Evolutionary conservation across 1,140 invertebrate species (phyloP).

Genomic region (Nasonia longicornis): DNA sequence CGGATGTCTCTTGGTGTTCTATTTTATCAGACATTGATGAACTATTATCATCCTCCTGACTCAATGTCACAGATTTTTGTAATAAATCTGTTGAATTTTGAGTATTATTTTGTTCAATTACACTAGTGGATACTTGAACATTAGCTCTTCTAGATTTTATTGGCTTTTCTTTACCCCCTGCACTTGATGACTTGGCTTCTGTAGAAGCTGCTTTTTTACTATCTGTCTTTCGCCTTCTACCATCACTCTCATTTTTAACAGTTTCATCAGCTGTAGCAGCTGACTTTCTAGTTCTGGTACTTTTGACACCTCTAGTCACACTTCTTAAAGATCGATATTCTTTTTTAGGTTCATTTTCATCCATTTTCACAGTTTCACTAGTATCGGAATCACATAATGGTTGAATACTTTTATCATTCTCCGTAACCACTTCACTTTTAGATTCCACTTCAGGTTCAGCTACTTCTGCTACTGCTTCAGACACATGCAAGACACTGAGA

Average conservation of each 20-base stretch:
- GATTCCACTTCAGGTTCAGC: slow-evolving; percentile 36
- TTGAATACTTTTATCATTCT: slow-evolving; percentile 34
- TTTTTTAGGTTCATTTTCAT: slow-evolving; percentile 45
- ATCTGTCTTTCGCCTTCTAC: slow-evolving; percentile 33
- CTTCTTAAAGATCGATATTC: slow-evolving; percentile 46
- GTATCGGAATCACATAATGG: slow-evolving; percentile 25
- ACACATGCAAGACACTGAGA: slow-evolving; percentile 50
- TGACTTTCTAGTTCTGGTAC: slow-evolving; percentile 30
- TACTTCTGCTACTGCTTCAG: slow-evolving; percentile 44
- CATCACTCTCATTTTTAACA: slow-evolving; percentile 36
- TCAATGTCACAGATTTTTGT: slow-evolving; percentile 48
- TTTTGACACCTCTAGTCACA: slow-evolving; percentile 27
- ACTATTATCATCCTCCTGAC: slow-evolving; percentile 55
- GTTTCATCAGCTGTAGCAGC: slow-evolving; percentile 6
- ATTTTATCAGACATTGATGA: slow-evolving; percentile 57
- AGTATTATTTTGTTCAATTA: slow-evolving; percentile 45
- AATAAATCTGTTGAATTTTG: slow-evolving; percentile 43
- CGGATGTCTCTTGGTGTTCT: slow-evolving; percentile 46
- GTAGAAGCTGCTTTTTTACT: slow-evolving; percentile 14
- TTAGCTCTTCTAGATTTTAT: slow-evolving; percentile 51
- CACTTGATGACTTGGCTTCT: slow-evolving; percentile 46
- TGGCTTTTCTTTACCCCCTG: slow-evolving; percentile 45
- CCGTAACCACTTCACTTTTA: slow-evolving; percentile 21
- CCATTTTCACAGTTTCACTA: slow-evolving; percentile 37
- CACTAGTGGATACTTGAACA: slow-evolving; percentile 48